These are phyloP conservation scores for Trichosurus vulpecula DNA, from an alignment of 2,797 vertebrate genomes.

Conservation along the genomic window DNA sequence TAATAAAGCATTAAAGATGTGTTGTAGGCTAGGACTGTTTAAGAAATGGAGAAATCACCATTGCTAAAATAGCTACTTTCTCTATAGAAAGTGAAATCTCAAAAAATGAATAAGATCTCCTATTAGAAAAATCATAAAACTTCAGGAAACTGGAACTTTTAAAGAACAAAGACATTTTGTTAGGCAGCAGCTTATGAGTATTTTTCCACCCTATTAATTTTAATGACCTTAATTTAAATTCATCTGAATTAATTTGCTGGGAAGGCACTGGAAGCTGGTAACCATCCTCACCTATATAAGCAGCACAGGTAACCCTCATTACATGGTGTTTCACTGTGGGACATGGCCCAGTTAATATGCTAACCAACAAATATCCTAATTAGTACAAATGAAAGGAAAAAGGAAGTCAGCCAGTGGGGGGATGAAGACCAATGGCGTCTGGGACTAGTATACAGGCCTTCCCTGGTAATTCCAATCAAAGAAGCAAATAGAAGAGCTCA, in stretches of 20 bases:
- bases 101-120: neutral
- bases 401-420: conserved; percentile 57
- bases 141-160: neutral
- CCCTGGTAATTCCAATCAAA: conserved; percentile 30
- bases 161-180: conserved; percentile 7
- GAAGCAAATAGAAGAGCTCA: conserved; percentile 27
- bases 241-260: conserved; percentile 10
- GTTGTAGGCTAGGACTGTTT: neutral
- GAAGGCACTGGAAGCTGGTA: conserved; percentile 24
- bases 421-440: conserved; percentile 31
- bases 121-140: conserved; percentile 12
- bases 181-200: neutral
- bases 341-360: conserved; percentile 57
- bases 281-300: neutral
- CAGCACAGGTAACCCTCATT: conserved; percentile 25
- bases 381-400: conserved; percentile 72
- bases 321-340: conserved; percentile 59
- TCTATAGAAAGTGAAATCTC: neutral
- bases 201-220: neutral
- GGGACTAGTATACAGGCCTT: conserved; percentile 2
- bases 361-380: conserved; percentile 67
- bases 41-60: neutral
- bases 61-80: neutral
- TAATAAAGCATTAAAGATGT: conserved; percentile 4
- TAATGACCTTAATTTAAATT: conserved; percentile 31